Evolutionary conservation across 2,113 vertebrate species (phyloP), one percentile per base, ranked within the genome.

Genomic region (Chloropsis hardwickii): DNA sequence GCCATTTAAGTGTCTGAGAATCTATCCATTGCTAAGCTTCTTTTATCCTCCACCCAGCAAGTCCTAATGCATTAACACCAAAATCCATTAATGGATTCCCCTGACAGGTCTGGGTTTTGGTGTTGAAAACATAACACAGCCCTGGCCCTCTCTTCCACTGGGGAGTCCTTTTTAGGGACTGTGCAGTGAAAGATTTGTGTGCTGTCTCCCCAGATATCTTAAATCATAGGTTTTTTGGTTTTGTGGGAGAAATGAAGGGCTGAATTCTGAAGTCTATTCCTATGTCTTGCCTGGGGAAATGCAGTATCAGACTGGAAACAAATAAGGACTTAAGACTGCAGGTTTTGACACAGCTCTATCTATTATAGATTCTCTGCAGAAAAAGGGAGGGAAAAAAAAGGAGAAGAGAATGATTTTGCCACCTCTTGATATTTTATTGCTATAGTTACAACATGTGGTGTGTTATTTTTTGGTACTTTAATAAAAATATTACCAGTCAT

Each of bases 71-170:
- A 8, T 67, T 35, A 48, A 66, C 23, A 61, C 18, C 12, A 82
- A 82, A 79, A 35, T 33, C 13, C 31, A 23, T 44, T 33, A 56
- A 39, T 31, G 11, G 19, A 37, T 78, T 81, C 16, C 40, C 16
- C 37, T 66, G 47, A 24, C 11, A 48, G 9, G 4, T 48, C n/a
- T 37, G 9, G 0, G 0, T 3, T 71, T 70, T 51, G 40, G 8
- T 78, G 20, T 9, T 85, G 27, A 65, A 70, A 88, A 81, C 3
- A 62, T 8, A 64, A 45, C 25, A 11, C 5, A 57, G 5, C 17
- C 18, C 17, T 47, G 20, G 8, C 21, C 3, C 3, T 78, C 3
- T 50, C 4, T 44, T 66, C 9, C n/a, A 21, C 24, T 31, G 2
- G 19, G 21, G 16, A 66, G 4, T 18, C 18, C 2, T 57, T 78